Evolutionary conservation across 2,888 invertebrate species (phyloP).

Genomic region (Andrena flavipes): DNA sequence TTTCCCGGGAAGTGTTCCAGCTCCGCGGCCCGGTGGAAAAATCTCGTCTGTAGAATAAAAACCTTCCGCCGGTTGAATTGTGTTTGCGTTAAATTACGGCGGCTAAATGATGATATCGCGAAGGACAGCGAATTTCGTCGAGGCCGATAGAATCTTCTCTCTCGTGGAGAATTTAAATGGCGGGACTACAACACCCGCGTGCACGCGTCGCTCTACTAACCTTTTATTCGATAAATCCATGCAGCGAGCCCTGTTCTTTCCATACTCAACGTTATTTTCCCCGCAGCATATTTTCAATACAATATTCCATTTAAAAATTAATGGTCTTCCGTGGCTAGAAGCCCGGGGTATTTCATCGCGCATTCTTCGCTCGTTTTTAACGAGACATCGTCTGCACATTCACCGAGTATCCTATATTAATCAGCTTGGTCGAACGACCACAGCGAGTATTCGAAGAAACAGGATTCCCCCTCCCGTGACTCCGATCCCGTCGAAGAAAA

Average conservation of each 20-base stretch:
- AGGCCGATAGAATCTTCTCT: not conserved
- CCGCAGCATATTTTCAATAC: no score
- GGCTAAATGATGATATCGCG: not conserved
- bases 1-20: slow-evolving; percentile 27
- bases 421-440: not conserved
- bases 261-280: no score
- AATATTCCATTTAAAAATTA: no score
- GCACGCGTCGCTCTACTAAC: no score
- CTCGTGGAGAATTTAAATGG: no score
- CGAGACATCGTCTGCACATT: no score
- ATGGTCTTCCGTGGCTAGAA: no score
- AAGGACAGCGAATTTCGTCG: not conserved
- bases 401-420: not conserved
- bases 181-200: no score
- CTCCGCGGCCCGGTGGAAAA: not conserved
- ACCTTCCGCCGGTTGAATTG: not conserved
- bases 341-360: no score
- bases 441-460: slow-evolving; percentile 40
- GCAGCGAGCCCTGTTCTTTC: no score
- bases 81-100: slow-evolving; percentile 30
- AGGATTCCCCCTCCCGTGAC: slow-evolving; percentile 82
- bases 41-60: slow-evolving; percentile 3
- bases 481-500: slow-evolving; percentile 78
- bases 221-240: no score
- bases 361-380: no score